Conservation (phyloP, 2,888 invertebrate species). For the Sphaerophoria taeniata region DNA sequence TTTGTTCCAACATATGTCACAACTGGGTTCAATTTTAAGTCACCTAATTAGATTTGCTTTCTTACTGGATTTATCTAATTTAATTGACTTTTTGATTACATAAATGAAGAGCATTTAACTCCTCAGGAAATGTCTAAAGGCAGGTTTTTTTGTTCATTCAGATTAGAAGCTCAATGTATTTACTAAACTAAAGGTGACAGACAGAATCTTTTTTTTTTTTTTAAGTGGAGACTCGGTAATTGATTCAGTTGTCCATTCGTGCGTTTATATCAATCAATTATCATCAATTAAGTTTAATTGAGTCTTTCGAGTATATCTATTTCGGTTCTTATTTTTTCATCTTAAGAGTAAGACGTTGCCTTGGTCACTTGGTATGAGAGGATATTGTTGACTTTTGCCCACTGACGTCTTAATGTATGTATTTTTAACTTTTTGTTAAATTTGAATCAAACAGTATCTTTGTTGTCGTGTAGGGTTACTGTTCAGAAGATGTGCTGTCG, state of each 20-base stretch:
- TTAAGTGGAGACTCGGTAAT: slow-evolving; percentile 54
- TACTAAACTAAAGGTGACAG: no score
- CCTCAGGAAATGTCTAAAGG: no score
- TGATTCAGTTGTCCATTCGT: slow-evolving; percentile 66
- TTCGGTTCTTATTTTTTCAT: slow-evolving; percentile 6
- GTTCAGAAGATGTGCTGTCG: not conserved
- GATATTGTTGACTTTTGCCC: slow-evolving; percentile 47
- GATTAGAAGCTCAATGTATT: no score
- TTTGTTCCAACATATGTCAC: no score
- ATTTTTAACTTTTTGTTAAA: slow-evolving; percentile 10
- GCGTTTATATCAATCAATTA: slow-evolving; percentile 73
- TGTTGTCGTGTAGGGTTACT: slow-evolving; percentile 28
- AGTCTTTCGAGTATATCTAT: slow-evolving; percentile 38
- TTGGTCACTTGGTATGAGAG: slow-evolving; percentile 30
- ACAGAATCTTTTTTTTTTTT: slow-evolving; percentile 21
- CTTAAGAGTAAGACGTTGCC: slow-evolving; percentile 23
- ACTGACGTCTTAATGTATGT: slow-evolving; percentile 16
- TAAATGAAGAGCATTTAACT: no score
- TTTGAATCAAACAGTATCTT: slow-evolving; percentile 54
- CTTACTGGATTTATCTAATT: no score
- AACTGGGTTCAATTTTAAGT: no score
- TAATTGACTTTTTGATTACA: no score
- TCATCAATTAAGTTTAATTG: slow-evolving; percentile 73
- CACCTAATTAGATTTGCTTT: no score
- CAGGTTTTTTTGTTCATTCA: no score